phyloP scores from a whole-genome alignment of 2,888 invertebrate genomes.

The Orthosia gracilis region DNA sequence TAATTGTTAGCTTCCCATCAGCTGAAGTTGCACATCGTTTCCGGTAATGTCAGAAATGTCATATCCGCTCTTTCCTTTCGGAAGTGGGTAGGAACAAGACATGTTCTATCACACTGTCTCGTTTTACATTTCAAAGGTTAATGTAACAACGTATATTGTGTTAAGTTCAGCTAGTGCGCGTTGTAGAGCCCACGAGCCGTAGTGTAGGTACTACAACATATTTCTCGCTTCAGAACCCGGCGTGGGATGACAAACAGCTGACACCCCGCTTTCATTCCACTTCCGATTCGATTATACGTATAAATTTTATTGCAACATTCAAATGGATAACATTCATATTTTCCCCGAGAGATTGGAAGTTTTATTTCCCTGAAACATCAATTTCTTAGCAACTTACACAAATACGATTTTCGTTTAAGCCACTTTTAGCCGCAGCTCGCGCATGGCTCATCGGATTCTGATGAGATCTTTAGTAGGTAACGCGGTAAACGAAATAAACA shows the following conservation, averaged over 20 bases:
- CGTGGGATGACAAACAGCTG: slow-evolving; percentile 64
- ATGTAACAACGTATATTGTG: slow-evolving; percentile 38
- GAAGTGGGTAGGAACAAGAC: slow-evolving; percentile 33
- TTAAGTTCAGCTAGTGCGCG: slow-evolving; percentile 34
- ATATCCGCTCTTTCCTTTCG: background rate
- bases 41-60: slow-evolving; percentile 12
- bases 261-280: slow-evolving; percentile 49
- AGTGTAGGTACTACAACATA: slow-evolving; percentile 43
- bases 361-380: slow-evolving; percentile 27
- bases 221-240: slow-evolving; percentile 57
- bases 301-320: slow-evolving; percentile 36
- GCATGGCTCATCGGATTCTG: slow-evolving; percentile 4
- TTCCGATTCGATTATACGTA: slow-evolving; percentile 47
- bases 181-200: slow-evolving; percentile 31
- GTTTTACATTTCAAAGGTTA: slow-evolving; percentile 34
- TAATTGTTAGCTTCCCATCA: background rate
- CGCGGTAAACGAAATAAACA: background rate
- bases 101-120: background rate
- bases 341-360: slow-evolving; percentile 2
- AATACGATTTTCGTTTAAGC: slow-evolving; percentile 32
- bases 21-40: background rate
- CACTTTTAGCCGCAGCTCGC: slow-evolving; percentile 13
- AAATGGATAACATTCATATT: slow-evolving; percentile 34
- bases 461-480: background rate
- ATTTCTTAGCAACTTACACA: slow-evolving; percentile 10